Percentiles rank a stretch among this genome's conserved stretches.
phyloP scores from a whole-genome alignment of 1,140 invertebrate species.

The Nephila pilipes region DNA sequence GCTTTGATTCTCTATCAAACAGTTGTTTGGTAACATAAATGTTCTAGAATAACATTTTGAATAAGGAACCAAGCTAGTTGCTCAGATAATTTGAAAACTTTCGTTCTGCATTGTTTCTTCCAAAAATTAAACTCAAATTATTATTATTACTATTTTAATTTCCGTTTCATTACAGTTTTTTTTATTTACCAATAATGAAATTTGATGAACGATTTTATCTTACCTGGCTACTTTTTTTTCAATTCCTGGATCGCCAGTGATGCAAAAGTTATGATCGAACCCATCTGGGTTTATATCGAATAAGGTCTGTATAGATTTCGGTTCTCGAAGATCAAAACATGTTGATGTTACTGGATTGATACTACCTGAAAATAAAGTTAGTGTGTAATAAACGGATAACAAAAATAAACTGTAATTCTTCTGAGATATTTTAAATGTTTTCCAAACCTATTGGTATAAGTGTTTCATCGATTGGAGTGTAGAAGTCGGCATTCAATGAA shows the following conservation, averaged over 20 bases:
- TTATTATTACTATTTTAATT: too few relatives aligned
- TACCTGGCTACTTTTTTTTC: slow-evolving; percentile 80
- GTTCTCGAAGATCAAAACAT: slow-evolving; percentile 86
- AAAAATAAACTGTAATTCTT: neutral
- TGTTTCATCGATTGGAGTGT: slow-evolving; percentile 87
- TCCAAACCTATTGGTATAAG: slow-evolving; percentile 87
- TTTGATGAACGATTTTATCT: slow-evolving; percentile 38
- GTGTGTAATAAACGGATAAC: neutral
- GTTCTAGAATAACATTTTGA: too few relatives aligned
- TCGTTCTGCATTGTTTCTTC: too few relatives aligned
- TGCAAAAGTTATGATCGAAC: slow-evolving; percentile 90
- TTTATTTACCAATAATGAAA: neutral
- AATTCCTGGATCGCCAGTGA: slow-evolving; percentile 81
- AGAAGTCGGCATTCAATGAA: slow-evolving; percentile 88
- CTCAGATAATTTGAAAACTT: too few relatives aligned
- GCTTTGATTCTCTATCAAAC: too few relatives aligned
- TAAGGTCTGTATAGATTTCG: slow-evolving; percentile 82
- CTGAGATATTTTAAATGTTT: neutral
- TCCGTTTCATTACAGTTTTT: too few relatives aligned
- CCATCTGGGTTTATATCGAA: slow-evolving; percentile 82
- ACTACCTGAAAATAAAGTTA: slow-evolving; percentile 83
- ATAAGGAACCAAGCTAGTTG: too few relatives aligned
- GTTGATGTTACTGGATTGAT: slow-evolving; percentile 86
- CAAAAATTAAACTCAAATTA: too few relatives aligned
- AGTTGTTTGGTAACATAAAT: too few relatives aligned